Base-by-base conservation (phyloP, 2,113 vertebrate genomes). In the Odocoileus hemionus region DNA sequence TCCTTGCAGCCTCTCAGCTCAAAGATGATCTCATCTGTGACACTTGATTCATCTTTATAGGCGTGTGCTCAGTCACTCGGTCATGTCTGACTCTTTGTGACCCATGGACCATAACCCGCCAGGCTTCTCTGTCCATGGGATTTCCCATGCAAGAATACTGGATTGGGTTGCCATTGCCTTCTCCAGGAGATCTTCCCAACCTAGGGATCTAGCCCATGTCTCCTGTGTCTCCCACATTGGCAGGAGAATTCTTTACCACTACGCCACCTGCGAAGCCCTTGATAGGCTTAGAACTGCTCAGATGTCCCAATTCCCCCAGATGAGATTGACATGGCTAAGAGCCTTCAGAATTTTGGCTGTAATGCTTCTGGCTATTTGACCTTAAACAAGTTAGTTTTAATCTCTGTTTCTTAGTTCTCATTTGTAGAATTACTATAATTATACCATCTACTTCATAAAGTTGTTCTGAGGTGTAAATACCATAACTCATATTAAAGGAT, bases 361-460 rank as follows among this genome's bases (percentile, higher is more conserved):
- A 83, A 60, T 16, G 28, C 23, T 80, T 76, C 5, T 7, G 86
- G 83, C 14, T 60, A 92, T 85, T 88, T 92, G 25, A 55, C 36
- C 36, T 95, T 61, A 74, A 43, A n/a, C 30, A 89, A 61, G 21
- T 93, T 82, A 55, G 26, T 76, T 88, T 67, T 85, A 76, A 91
- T 86, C 55, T 64, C 61, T 93, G 10, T 25, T 39, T 83, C 4
- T 57, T 78, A 74, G 3, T 67, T 90, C 64, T 76, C 13, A 26
- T 80, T 92, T 85, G 30, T 89, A 79, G 79, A 93, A 58, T 13
- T 84, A n/a, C 36, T 90, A 19, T 26, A 96, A 55, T 83, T 92
- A 57, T 54, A 61, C 2, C 17, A 54, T 58, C 26, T 76, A 79
- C 58, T 39, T 74, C 36, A 26, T 39, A 39, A 83, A 78, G 17